Base-by-base conservation (phyloP, 2,113 vertebrate genomes). In the Galemys pyrenaicus region DNA sequence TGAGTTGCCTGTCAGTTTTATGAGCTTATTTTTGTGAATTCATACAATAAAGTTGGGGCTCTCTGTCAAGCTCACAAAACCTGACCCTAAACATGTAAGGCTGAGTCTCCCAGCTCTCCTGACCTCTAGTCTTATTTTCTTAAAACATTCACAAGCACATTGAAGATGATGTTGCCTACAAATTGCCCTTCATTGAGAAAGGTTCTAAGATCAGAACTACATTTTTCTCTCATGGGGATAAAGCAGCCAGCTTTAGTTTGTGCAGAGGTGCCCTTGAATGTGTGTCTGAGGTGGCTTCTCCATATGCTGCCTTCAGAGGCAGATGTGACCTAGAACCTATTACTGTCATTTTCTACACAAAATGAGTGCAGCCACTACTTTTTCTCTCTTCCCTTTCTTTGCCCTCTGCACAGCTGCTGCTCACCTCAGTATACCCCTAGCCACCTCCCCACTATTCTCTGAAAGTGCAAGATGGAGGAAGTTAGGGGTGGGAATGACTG, bases 281-380 rank as follows among this genome's bases (percentile, higher is more conserved):
- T 65, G 8, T 32, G 68, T 78, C 78, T 85, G 37, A 73, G 32
- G 3, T 67, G 41, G 5, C 41, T 89, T 64, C 64, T 92, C 90
- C 92, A 89, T 94, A 96, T 93, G 92, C 79, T 94, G 39, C n/a
- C 41, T 91, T 41, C 39, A 82, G 87, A 86, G 81, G 46, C 75
- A 89, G 56, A 93, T 89, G 90, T 75, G 79, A 89, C 89, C 87
- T 67, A 67, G 89, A 93, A 89, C 64, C 92, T 20, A n/a, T 64
- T 87, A 68, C n/a, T 85, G 28, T 39, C 28, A 37, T 71, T 93
- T 87, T 81, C 54, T 75, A n/a, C 32, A 30, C 49, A 89, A 89
- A 84, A 56, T 6, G 46, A 70, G 8, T 8, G 4, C 26, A 39
- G 39, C 56, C 19, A 46, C 75, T 37, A 26, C 22, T 95, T 78